A percentile compares a stretch with the other conserved stretches of the same genome.
Evolutionary conservation across 2,797 vertebrate species (phyloP).

Genomic region (Danionella dracula): DNA sequence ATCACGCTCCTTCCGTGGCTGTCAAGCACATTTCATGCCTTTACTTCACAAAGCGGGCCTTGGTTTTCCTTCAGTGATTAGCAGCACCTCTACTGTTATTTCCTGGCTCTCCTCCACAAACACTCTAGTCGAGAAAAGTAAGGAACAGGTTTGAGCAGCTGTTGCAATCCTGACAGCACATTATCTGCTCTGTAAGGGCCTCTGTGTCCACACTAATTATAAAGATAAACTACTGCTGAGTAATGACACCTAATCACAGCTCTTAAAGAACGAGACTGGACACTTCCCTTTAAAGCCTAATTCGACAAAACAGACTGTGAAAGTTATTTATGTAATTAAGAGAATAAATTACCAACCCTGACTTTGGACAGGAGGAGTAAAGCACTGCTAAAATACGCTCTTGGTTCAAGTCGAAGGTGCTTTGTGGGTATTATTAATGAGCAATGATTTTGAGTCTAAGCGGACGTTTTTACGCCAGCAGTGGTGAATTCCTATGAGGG

Average conservation of each 20-base stretch:
- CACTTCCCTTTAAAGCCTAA: conserved; percentile 9
- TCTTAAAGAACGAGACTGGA: conserved; percentile 16
- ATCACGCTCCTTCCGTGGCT: background rate
- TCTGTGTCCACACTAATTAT: conserved; percentile 27
- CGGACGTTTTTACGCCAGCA: background rate
- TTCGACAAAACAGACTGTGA: background rate
- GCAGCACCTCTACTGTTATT: background rate
- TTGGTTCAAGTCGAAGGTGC: background rate
- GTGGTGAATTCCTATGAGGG: background rate
- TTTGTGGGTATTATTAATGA: background rate
- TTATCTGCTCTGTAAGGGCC: background rate
- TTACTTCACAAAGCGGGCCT: background rate
- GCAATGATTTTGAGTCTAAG: background rate
- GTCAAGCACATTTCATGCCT: background rate
- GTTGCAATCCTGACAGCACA: conserved; percentile 19
- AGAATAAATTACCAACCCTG: conserved; percentile 9
- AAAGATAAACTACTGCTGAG: conserved; percentile 36
- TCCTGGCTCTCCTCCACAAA: background rate
- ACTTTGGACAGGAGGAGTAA: background rate
- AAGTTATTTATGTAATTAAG: conserved; percentile 9
- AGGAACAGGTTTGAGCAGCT: background rate
- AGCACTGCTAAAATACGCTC: background rate
- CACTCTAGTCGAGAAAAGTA: background rate
- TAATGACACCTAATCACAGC: conserved; percentile 43
- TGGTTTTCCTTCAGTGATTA: background rate